These are phyloP conservation scores for Nyctalus aviator DNA, from an alignment of 2,797 vertebrate genomes.

Conservation along the genomic window DNA sequence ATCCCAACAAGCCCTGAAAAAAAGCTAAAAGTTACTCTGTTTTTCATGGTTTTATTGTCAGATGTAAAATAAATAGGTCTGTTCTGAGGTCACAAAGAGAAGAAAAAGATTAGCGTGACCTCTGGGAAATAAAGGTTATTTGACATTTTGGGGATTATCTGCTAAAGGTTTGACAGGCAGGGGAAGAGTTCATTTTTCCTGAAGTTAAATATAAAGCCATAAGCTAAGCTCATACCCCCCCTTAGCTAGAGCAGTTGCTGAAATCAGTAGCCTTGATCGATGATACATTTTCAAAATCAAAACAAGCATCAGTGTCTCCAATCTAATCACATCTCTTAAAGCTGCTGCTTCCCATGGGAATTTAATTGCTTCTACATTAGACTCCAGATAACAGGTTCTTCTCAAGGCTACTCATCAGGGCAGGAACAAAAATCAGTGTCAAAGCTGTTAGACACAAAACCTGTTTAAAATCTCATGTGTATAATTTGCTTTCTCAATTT, in stretches of 20 bases:
- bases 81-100: conserved; percentile 65
- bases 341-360: conserved; percentile 67
- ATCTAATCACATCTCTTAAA: conserved; percentile 75
- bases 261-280: conserved; percentile 65
- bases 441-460: conserved; percentile 69
- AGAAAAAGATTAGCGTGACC: conserved; percentile 73
- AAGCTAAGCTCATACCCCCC: neutral
- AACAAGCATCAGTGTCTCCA: conserved; percentile 67
- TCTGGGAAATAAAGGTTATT: conserved; percentile 70
- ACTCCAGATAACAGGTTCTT: conserved; percentile 61
- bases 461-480: conserved; percentile 46
- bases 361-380: conserved; percentile 75
- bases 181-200: conserved; percentile 71
- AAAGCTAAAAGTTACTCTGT: neutral
- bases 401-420: conserved; percentile 41
- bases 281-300: conserved; percentile 79
- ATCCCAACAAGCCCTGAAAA: conserved; percentile 4
- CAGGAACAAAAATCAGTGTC: conserved; percentile 71
- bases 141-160: conserved; percentile 64
- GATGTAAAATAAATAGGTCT: conserved; percentile 69
- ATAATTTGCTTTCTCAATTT: conserved; percentile 64
- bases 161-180: conserved; percentile 55
- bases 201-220: conserved; percentile 60
- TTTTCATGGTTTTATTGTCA: conserved; percentile 58
- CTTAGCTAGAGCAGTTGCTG: conserved; percentile 28